Conservation (phyloP, 2,888 invertebrate genomes). For the Drosophila imparisetae region DNA sequence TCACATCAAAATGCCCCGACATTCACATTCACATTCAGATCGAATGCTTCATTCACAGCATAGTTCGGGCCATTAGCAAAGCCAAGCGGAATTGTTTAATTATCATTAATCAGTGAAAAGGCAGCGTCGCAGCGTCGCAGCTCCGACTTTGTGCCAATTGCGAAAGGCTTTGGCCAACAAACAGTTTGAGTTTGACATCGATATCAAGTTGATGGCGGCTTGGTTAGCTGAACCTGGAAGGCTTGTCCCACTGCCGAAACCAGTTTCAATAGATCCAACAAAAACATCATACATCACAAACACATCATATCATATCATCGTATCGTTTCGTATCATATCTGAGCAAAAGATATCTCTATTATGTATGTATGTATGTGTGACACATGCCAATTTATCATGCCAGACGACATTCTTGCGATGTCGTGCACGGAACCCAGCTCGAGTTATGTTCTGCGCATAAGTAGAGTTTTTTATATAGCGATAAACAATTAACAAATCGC, state of each 20-base stretch:
- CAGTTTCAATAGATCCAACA: conserved; percentile 24
- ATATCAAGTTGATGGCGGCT: conserved; percentile 10
- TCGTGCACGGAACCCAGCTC: conserved; percentile 2
- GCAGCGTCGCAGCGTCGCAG: conserved; percentile 16
- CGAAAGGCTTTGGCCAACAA: conserved; percentile 36
- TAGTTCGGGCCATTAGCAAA: conserved; percentile 33
- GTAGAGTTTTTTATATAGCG: conserved; percentile 29
- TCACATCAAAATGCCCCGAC: not conserved
- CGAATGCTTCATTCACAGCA: conserved; percentile 40
- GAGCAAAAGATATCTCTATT: not conserved
- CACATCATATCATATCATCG: not conserved
- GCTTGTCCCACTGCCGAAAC: conserved; percentile 42
- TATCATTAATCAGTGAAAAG: conserved; percentile 58
- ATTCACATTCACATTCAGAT: not conserved
- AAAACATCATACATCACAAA: too few species aligned
- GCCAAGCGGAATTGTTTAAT: conserved; percentile 57
- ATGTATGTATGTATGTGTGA: not conserved
- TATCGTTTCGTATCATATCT: not conserved
- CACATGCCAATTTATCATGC: conserved; percentile 39
- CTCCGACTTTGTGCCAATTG: conserved; percentile 42
- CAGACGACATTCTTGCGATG: conserved; percentile 36
- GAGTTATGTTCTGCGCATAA: conserved; percentile 26
- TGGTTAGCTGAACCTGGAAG: conserved; percentile 21
- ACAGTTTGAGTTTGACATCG: conserved; percentile 17
- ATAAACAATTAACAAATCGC: conserved; percentile 41